phyloP scores from a whole-genome alignment of 2,797 vertebrate species.

The Ctenosaura bakeri region DNA sequence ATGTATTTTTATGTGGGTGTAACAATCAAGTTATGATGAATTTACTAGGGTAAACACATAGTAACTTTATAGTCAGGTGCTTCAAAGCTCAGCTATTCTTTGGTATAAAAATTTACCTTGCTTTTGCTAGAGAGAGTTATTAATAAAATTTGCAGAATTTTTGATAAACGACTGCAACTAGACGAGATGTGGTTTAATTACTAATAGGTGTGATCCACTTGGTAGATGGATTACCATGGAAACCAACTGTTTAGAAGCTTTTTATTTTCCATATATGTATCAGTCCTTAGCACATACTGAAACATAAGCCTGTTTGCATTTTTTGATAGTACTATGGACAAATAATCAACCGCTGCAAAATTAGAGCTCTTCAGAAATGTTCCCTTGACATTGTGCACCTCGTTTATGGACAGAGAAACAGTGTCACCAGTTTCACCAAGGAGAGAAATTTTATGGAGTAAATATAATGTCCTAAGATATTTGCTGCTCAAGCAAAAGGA shows the following conservation, averaged over 20 bases:
- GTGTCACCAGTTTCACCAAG: background rate
- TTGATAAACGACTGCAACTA: background rate
- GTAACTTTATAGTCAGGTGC: background rate
- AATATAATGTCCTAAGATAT: too few species aligned
- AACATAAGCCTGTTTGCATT: background rate
- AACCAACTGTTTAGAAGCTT: background rate
- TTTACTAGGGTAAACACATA: background rate
- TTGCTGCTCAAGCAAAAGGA: too few species aligned
- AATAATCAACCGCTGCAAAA: background rate
- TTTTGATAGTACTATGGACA: background rate
- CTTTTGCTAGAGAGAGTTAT: background rate
- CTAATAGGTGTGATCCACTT: background rate
- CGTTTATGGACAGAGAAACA: too few species aligned
- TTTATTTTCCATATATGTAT: background rate
- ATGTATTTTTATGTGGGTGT: background rate
- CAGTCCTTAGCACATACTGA: background rate
- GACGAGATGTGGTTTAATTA: background rate
- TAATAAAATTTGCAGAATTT: background rate
- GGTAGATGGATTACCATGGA: background rate
- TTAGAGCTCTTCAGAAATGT: background rate
- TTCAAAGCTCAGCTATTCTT: constrained; percentile 32
- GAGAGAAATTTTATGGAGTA: too few species aligned
- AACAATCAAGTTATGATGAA: background rate
- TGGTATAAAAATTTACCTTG: background rate
- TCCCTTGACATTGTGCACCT: background rate